phyloP scores from a whole-genome alignment of 2,113 vertebrate genomes.

The Psilopsiagon aurifrons region DNA sequence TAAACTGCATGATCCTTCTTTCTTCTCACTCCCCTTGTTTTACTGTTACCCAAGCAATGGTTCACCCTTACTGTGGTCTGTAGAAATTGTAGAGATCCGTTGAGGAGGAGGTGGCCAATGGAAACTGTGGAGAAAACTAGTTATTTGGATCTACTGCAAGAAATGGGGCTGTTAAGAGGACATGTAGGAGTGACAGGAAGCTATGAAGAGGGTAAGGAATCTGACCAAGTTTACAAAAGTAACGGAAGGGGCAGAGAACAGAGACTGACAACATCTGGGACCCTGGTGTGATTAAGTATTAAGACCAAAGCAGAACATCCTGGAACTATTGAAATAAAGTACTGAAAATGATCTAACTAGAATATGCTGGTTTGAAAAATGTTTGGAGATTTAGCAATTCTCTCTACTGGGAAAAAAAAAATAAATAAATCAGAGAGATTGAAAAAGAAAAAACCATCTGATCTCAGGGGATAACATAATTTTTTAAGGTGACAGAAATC shows the following conservation, averaged over 20 bases:
- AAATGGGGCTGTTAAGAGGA: background rate
- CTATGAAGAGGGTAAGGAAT: background rate
- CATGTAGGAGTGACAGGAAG: background rate
- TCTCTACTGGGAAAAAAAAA: background rate
- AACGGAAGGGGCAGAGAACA: background rate
- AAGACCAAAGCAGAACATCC: background rate
- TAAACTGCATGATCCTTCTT: background rate
- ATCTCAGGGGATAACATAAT: background rate
- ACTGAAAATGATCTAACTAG: background rate
- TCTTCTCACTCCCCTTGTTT: background rate
- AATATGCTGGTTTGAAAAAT: background rate
- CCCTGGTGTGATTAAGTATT: background rate
- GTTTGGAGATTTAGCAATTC: background rate
- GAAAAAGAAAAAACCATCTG: background rate
- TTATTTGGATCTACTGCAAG: background rate
- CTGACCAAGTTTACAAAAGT: background rate
- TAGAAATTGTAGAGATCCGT: background rate
- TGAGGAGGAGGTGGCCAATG: background rate
- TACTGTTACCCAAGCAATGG: background rate
- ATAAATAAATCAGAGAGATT: background rate
- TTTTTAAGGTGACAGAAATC: background rate
- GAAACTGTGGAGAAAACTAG: background rate
- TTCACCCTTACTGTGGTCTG: background rate
- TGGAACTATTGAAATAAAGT: background rate
- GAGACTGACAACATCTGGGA: background rate